phyloP scores from a whole-genome alignment of 2,888 invertebrate genomes.

The Sturmia bella region DNA sequence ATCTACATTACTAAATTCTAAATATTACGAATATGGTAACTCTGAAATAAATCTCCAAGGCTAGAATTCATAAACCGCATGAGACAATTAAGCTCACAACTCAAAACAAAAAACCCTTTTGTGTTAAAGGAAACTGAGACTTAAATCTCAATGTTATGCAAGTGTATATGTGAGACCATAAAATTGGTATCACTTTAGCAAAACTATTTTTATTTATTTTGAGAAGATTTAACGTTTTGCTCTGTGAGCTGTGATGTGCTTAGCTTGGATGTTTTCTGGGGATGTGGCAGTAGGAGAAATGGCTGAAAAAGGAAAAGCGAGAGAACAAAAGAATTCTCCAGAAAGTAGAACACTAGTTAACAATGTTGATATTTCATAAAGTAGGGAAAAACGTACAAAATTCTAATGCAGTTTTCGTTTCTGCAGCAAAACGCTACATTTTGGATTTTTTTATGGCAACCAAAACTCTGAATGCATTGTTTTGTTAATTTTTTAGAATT shows the following conservation, averaged over 20 bases:
- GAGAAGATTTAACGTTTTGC: conserved; percentile 40
- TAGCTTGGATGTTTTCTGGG: conserved; percentile 53
- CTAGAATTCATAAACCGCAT: conserved; percentile 62
- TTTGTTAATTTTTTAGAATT: no score
- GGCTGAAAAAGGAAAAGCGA: conserved; percentile 18
- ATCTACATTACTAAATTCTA: not conserved
- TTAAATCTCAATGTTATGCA: conserved; percentile 48
- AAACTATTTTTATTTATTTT: conserved; percentile 47
- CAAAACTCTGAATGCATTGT: no score
- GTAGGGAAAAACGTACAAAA: not conserved
- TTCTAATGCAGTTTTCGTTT: no score
- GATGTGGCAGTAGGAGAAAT: conserved; percentile 55
- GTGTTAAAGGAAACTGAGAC: not conserved
- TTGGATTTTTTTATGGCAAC: no score
- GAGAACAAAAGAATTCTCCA: not conserved
- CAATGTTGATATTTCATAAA: not conserved
- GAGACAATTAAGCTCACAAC: conserved; percentile 34
- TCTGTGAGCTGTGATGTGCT: conserved; percentile 35
- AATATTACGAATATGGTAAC: conserved; percentile 50
- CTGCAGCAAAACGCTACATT: no score
- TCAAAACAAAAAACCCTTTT: conserved; percentile 8
- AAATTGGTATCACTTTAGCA: conserved; percentile 25
- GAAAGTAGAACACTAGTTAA: conserved; percentile 19
- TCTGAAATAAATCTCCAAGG: conserved; percentile 51
- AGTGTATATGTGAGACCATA: conserved; percentile 32